These are phyloP conservation scores for Strix aluco DNA, from an alignment of 2,113 vertebrate species.

Conservation along the genomic window DNA sequence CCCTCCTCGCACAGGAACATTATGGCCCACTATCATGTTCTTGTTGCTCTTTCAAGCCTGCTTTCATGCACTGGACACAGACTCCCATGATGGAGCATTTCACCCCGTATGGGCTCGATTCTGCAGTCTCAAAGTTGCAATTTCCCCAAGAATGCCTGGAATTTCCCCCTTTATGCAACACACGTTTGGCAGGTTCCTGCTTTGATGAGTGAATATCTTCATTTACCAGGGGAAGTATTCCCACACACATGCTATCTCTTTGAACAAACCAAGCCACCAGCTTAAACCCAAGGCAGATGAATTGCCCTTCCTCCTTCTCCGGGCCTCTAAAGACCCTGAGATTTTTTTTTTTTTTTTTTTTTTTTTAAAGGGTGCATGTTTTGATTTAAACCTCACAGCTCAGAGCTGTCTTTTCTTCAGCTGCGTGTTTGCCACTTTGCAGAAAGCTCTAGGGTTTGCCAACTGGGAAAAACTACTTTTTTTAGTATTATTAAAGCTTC, in stretches of 20 bases:
- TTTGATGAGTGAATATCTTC: constrained; percentile 42
- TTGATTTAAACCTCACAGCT: constrained; percentile 30
- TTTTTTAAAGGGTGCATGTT: background rate
- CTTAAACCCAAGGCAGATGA: constrained; percentile 33
- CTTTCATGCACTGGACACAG: background rate
- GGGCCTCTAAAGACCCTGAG: background rate
- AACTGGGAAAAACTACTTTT: background rate
- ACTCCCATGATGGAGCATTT: background rate
- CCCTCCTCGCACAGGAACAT: background rate
- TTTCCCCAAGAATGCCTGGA: constrained; percentile 33
- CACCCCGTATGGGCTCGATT: background rate
- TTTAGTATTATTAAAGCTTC: background rate
- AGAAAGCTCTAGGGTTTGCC: background rate
- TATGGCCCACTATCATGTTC: fast-evolving
- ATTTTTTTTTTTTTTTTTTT: background rate
- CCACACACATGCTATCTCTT: constrained; percentile 53
- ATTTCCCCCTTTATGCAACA: constrained; percentile 50
- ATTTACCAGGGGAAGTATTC: constrained; percentile 45
- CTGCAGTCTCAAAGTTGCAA: background rate
- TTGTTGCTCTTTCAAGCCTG: background rate
- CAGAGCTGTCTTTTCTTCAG: background rate
- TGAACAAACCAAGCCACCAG: constrained; percentile 56
- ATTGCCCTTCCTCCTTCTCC: background rate
- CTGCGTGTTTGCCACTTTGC: background rate
- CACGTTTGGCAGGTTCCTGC: constrained; percentile 14